Base-by-base conservation (phyloP, 2,797 vertebrate species). In the Pseudomugil tenellus region DNA sequence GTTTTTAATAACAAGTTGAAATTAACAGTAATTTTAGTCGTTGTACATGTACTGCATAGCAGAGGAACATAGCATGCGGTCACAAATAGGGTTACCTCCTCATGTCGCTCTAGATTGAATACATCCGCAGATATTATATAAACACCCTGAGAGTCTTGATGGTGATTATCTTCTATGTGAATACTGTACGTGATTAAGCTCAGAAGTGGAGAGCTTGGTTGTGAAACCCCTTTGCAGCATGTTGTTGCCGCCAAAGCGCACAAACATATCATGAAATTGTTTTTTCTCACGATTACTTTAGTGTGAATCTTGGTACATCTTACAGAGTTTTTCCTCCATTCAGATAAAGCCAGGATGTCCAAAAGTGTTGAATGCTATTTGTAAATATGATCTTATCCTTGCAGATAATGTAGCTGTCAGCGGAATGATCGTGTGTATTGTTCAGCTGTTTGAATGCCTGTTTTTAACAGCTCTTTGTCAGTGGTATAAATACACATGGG, bases 401-500 rank as follows among this genome's bases (percentile, higher is more conserved):
- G 8, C 16, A 11, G 29, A 49, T n/a, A 56, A 29, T 60, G 46
- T 53, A 32, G 52, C 56, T 80, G 67, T 26, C 58, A 29, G 62
- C 25, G 21, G 72, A 70, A 32, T 13, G 14, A 23, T 60, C 1
- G 25, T 21, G 23, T 49, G 63, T 48, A 14, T 62, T 53, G 31
- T 65, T 26, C 31, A 52, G 61, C 73, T 60, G 64, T 72, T 71
- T 62, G 55, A 63, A 63, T 78, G 70, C 51, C 41, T 29, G 76
- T 58, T 79, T 85, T 76, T 55, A 76, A 72, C 72, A 56, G 59
- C 80, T 73, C 76, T 77, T 84, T 77, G 58, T 77, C 70, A 77
- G 77, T 69, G 62, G 79, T 89, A 89, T 90, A 89, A 88, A 90
- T 92, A 90, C 61, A 63, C 80, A 69, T 75, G 74, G 83, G 89